These are phyloP conservation scores for Laticauda laticaudata DNA, from an alignment of 2,113 vertebrate species.

Conservation along the genomic window DNA sequence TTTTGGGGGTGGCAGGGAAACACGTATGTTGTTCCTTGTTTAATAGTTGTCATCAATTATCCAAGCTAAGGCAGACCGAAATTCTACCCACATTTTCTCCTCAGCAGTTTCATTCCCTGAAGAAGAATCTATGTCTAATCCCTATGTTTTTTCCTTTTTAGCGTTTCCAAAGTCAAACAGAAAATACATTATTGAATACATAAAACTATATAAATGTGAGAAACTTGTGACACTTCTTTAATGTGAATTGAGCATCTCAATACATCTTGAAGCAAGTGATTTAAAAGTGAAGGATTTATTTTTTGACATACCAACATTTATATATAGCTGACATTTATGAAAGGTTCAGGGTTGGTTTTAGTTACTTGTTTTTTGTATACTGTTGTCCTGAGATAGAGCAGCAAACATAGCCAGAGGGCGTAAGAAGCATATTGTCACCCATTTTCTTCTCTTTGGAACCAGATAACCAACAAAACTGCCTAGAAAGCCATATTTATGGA, in stretches of 20 bases:
- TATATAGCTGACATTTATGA: slow-evolving; percentile 51
- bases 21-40: slow-evolving; percentile 71
- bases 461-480: not conserved
- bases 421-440: not conserved
- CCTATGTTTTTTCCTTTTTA: slow-evolving; percentile 43
- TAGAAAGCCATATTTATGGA: not conserved
- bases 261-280: slow-evolving; percentile 58
- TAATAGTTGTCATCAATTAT: slow-evolving; percentile 77
- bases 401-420: not conserved
- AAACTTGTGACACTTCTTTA: slow-evolving; percentile 60
- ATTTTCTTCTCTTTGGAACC: slow-evolving; percentile 13
- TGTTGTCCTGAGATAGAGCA: slow-evolving; percentile 16
- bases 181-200: slow-evolving; percentile 59
- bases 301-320: slow-evolving; percentile 49
- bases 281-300: not conserved
- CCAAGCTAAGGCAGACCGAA: slow-evolving; percentile 69
- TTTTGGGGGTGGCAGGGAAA: slow-evolving; percentile 56
- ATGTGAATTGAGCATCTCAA: slow-evolving; percentile 56
- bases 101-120: slow-evolving; percentile 20
- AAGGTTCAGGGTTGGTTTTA: slow-evolving; percentile 36
- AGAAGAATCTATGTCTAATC: slow-evolving; percentile 6
- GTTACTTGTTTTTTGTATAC: not conserved
- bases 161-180: slow-evolving; percentile 58
- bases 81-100: slow-evolving; percentile 28
- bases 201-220: slow-evolving; percentile 59